Percentiles rank a stretch among this genome's conserved stretches.
These are phyloP conservation scores for Otis tarda DNA, from an alignment of 2,113 vertebrate genomes.

Conservation along the genomic window DNA sequence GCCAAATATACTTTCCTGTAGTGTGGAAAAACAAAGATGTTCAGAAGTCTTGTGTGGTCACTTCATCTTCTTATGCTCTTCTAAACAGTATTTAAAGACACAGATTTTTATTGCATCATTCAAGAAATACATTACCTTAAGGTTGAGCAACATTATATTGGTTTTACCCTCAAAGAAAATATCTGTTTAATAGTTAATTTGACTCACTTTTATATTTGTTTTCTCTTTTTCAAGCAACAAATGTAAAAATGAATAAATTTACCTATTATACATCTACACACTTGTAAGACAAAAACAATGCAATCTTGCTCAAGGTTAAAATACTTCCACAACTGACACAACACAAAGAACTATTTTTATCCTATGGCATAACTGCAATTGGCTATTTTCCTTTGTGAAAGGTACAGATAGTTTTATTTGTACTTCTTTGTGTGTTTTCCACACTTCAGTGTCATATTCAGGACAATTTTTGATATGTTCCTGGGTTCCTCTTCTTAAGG, in stretches of 20 bases:
- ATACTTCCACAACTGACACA: not conserved
- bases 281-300: not conserved
- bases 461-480: not conserved
- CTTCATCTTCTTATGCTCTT: not conserved
- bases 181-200: not conserved
- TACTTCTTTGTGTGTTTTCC: not conserved
- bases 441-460: not conserved
- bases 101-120: not conserved
- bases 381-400: not conserved
- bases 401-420: not conserved
- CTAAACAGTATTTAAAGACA: not conserved
- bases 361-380: not conserved
- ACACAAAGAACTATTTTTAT: not conserved
- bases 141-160: not conserved
- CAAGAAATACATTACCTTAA: not conserved
- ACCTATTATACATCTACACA: not conserved
- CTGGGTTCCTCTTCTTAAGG: not conserved
- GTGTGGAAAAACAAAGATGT: not conserved
- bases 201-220: not conserved
- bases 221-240: slow-evolving; percentile 1
- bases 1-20: not conserved
- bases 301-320: not conserved
- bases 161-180: not conserved
- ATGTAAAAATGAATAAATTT: not conserved
- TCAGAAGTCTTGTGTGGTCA: not conserved